Evolutionary conservation across 2,797 vertebrate genomes (phyloP), one percentile per base, ranked within the genome.

Genomic region (Argya squamiceps): DNA sequence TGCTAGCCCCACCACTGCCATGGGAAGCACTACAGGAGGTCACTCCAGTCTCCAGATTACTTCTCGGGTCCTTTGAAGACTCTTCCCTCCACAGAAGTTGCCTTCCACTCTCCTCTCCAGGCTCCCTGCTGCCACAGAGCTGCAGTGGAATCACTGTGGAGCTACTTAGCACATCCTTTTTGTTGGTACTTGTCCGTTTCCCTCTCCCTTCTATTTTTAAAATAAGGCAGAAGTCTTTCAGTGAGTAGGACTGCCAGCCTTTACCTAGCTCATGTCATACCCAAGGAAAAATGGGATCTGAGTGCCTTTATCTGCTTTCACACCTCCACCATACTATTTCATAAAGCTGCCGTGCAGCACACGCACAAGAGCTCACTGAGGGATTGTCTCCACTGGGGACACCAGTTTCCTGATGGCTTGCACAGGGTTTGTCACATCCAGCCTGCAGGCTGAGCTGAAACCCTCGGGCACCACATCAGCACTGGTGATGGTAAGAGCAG

Each of bases 271-370:
- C 9, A 2, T 17, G 11, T 36, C 39, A 46, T 17, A 62, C 30
- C 59, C 50, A 65, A 79, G n/a, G 37, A 75, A 21, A 84, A 58
- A 50, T 15, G 50, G 24, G 27, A 71, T 81, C n/a, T 17, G 46
- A 47, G 46, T 36, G 46, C 23, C n/a, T 47, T 75, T 41, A 43
- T 12, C 47, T 65, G 41, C 74, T 76, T 87, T 62, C 77, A 37
- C 0, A 2, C 36, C 24, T 73, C 27, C n/a, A 64, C 23, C 5
- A 0, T 15, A 22, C 52, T 29, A 47, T 76, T 71, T 80, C 41
- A 37, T 41, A 65, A 18, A 0, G 2, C 37, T 88, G 37, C 37
- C 2, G 0, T 26, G 79, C 74, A 69, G 63, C 5, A 5, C 3
- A 2, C 4, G 2, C 22, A 55, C 37, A 60, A 39, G 71, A 91